Base-by-base conservation (phyloP, 1,140 invertebrate species). In the Anoplophora glabripennis region DNA sequence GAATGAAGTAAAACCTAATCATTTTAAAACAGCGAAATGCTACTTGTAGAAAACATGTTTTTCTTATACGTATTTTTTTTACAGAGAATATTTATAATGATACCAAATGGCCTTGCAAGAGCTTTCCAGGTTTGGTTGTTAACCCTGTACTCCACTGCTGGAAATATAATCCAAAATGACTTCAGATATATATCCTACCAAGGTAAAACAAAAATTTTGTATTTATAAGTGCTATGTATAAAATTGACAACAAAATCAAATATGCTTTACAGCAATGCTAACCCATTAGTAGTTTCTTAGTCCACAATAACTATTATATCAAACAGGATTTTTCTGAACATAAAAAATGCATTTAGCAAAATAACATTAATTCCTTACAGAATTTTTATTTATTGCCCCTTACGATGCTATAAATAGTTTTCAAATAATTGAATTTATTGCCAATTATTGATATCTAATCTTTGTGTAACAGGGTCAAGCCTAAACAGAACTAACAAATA, bases 101-200 rank as follows among this genome's bases (percentile, higher is more conserved):
- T 57, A 53, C 53, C 49, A 35, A 12, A 45, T 53, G 47, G 46
- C 34, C 28, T 58, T 47, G 33, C 37, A 34, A 41, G 34, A 9
- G 37, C 58, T 15, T 42, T 55, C 17, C 10, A 35, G 7, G 1
- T 53, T 18, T 52, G n/a, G 51, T 57, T 56, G 40, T 33, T 59
- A 35, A 47, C 45, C n/a, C 46, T 61, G 51, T 40, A 36, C 47
- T 37, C 35, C 35, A 45, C 33, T 36, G 4, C 51, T 41, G 35
- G 15, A 56, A 41, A 11, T 54, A 33, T 33, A 11, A 8, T 33
- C 28, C 34, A 67, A 57, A 47, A 70, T 63, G 72, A 73, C 56
- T 72, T 70, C 54, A 68, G 76, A 58, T 78, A 72, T 54, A 78
- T 79, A 57, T 78, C 78, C 55, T 75, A 76, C 72, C 76, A 78